Evolutionary conservation across 1,140 invertebrate species (phyloP).

Genomic region (Conopomorpha cramerella): DNA sequence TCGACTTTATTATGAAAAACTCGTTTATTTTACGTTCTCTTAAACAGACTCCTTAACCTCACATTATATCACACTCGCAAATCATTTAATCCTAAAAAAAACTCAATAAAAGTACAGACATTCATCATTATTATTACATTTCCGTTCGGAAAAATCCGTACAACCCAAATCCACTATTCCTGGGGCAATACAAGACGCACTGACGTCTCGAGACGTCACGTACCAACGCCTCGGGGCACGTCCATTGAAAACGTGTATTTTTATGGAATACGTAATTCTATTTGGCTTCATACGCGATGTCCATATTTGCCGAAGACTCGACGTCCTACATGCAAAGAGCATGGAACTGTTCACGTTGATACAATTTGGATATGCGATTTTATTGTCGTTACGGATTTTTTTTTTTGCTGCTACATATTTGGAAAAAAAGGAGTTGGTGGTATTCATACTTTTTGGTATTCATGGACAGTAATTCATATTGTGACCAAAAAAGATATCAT

Average conservation of each 20-base stretch:
- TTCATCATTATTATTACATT: too few species aligned
- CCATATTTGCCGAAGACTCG: constrained; percentile 56
- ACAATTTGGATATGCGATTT: constrained; percentile 1
- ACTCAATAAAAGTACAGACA: too few species aligned
- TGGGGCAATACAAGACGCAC: too few species aligned
- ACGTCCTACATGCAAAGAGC: constrained; percentile 54
- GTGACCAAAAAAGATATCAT: background rate
- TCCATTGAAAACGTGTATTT: constrained; percentile 49
- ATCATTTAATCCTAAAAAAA: too few species aligned
- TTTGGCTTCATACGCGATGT: constrained; percentile 59
- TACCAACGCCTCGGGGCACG: too few species aligned
- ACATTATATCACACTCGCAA: too few species aligned
- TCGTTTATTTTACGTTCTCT: too few species aligned
- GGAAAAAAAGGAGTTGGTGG: background rate
- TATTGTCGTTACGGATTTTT: background rate
- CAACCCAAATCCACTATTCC: too few species aligned
- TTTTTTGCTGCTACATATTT: background rate
- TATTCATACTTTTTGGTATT: background rate
- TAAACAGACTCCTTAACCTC: too few species aligned
- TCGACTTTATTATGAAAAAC: too few species aligned
- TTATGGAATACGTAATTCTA: constrained; percentile 59
- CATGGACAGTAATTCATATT: background rate
- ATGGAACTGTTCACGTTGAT: constrained; percentile 16
- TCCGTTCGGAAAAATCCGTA: too few species aligned
- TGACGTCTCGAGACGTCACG: too few species aligned